Base-by-base conservation (phyloP, 2,113 vertebrate genomes). In the Prunella himalayana region DNA sequence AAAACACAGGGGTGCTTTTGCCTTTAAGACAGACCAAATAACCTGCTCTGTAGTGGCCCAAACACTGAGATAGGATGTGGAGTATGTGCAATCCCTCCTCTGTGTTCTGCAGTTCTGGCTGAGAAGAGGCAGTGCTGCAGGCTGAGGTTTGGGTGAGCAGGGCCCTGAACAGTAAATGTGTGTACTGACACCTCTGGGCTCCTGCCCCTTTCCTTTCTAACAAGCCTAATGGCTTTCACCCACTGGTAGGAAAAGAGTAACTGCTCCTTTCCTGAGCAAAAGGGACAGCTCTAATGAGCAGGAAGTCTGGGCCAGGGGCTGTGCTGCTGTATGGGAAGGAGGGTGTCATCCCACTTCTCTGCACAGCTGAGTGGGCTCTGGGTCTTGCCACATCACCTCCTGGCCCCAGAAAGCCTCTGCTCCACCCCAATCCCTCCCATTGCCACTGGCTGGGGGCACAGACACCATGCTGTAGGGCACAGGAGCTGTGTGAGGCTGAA, bases 371-470 rank as follows among this genome's bases (percentile, higher is more conserved):
- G 20, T 2, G 23, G 27, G 37, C 37, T 25, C 15, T 35, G 69
- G 30, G 23, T 81, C 18, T 44, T 82, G 12, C 37, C 27, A 12
- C 42, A 44, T 77, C 21, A 3, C 45, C 37, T 68, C 33, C 50
- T 2, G 2, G 11, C 33, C 33, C 57, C 0, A 0, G 27, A 28
- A 51, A 45, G 25, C 2, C 0, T 49, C 42, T 49, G 49, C 66
- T 82, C 24, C 51, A 12, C 19, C 27, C 24, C 0, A 1, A n/a
- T 30, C 11, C 24, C 33, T 42, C 1, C 2, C 0, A 0, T 9
- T 19, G 51, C 60, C 30, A 3, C 45, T 2, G 12, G 19, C 37
- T 71, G 0, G 0, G 47, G 66, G 57, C 44, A 51, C 41, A 68
- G 69, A 17, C 15, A 2, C 27, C 2, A 9, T 10, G 33, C 42